A percentile compares a stretch with the other conserved stretches of the same genome.
Conservation (phyloP, 2,888 invertebrate species). For the Germaria angustata region DNA sequence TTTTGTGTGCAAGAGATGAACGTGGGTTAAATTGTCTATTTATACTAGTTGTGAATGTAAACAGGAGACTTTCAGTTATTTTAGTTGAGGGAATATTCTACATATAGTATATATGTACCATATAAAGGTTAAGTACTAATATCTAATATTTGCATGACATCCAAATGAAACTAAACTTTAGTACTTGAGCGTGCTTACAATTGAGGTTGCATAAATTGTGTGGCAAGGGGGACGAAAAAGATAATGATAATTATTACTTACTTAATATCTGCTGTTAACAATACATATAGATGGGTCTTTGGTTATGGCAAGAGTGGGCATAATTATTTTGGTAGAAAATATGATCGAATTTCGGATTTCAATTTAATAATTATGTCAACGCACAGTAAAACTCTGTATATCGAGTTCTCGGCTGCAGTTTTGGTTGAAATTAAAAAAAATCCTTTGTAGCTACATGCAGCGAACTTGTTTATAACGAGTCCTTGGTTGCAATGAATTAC, state of each 20-base stretch:
- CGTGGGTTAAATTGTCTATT: conserved; percentile 25
- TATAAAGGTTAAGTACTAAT: no score
- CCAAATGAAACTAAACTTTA: conserved; percentile 34
- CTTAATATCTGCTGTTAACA: neutral
- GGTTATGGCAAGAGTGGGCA: no score
- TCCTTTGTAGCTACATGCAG: no score
- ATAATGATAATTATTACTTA: neutral
- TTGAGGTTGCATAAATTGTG: neutral
- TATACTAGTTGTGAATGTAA: conserved; percentile 44
- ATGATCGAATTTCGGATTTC: no score
- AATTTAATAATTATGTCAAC: no score
- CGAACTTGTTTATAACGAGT: no score
- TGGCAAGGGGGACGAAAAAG: no score
- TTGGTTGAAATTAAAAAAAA: no score
- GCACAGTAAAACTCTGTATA: no score
- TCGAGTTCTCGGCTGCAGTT: no score
- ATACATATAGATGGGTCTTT: neutral
- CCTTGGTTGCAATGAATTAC: no score
- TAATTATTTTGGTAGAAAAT: no score
- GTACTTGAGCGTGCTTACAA: neutral
- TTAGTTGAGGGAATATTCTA: conserved; percentile 36
- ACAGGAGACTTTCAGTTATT: conserved; percentile 47
- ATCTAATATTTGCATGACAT: conserved; percentile 19
- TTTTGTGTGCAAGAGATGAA: neutral
- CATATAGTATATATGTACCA: neutral